Conservation (phyloP, 2,888 invertebrate species). For the Campaea margaritaria region DNA sequence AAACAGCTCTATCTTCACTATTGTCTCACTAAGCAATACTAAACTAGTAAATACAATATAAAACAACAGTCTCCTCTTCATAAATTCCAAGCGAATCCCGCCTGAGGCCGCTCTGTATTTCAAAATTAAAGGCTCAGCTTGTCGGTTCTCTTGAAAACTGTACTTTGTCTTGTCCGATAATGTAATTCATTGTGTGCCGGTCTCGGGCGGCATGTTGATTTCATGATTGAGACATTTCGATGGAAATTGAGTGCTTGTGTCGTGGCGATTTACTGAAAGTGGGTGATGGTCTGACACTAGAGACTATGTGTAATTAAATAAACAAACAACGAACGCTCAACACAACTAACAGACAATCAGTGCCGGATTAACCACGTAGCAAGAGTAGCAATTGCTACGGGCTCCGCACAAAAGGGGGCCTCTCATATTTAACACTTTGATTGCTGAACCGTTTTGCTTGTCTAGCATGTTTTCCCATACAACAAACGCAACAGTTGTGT, state of each 20-base stretch:
- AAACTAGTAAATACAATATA: not conserved
- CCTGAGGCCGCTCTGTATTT: constrained; percentile 5
- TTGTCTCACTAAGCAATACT: not conserved
- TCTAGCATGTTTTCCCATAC: no score
- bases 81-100: not conserved
- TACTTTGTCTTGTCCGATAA: constrained; percentile 5
- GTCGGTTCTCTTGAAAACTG: constrained; percentile 11
- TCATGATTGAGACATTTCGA: constrained; percentile 20
- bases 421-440: no score
- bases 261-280: not conserved
- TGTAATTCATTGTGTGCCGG: constrained; percentile 9
- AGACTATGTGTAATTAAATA: no score
- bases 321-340: no score
- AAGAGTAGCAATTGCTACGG: no score
- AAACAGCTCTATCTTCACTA: no score
- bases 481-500: no score
- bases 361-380: no score
- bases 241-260: not conserved
- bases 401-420: no score
- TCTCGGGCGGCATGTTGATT: not conserved
- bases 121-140: constrained; percentile 8
- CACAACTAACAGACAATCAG: no score
- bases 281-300: not conserved
- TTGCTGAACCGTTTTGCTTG: no score
- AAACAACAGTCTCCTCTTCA: not conserved